Evolutionary conservation across 2,113 vertebrate genomes (phyloP), one percentile per base, ranked within the genome.

Genomic region (Thoracochromis brauschi): DNA sequence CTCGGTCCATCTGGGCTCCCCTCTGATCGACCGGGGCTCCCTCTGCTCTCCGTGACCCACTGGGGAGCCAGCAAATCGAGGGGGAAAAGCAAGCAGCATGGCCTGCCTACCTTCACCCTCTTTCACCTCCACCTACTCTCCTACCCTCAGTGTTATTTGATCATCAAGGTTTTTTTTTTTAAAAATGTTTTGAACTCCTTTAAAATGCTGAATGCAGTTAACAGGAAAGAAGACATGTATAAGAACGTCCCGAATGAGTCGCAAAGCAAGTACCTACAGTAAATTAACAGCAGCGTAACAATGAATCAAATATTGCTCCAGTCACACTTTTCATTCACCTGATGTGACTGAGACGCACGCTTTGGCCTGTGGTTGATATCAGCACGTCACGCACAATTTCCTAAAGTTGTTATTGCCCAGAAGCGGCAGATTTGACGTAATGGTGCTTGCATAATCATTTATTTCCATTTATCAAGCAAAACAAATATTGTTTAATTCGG

Each of bases 1-100:
- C 88, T 95, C 89, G n/a, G 94, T 96, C 96, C 96, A 97, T 97
- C 96, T 96, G 96, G 95, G 95, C 95, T 95, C 96, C 96, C 96
- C 96, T 95, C 94, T 93, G 96, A 96, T 95, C 92, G 85, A 88
- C 95, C 95, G 91, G 95, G 95, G 94, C 94, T 96, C 95, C 94
- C 96, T 96, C 94, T 96, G 95, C 95, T 95, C 94, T 88, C 82
- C 14, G 82, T 4, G 35, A 84, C 87, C 93, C 93, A 94, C 90
- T 91, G 91, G 93, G 93, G 91, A 93, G 92, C 79, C 81, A 33
- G 33, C 60, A 29, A 83, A 85, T 82, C 26, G 55, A 73, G 33
- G n/a, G 85, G 58, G 42, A 49, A 73, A 65, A 68, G 85, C 53
- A 65, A 49, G 55, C 45, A 31, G 68, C 7, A 9, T 84, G 71